Evolutionary conservation across 2,888 invertebrate genomes (phyloP), one percentile per base, ranked within the genome.

Genomic region (Platypus cylindrus): DNA sequence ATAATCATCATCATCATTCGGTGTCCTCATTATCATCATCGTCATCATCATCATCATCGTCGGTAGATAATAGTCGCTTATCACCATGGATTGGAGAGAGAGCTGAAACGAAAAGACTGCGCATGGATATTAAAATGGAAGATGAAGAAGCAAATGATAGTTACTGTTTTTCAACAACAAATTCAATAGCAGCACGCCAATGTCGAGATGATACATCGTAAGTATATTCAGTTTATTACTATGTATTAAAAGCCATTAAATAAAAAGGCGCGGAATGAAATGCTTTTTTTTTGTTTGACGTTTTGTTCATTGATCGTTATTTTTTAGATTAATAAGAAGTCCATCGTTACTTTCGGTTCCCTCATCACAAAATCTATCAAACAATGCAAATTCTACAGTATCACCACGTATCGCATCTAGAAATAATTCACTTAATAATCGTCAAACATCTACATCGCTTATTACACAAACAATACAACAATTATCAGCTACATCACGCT

Each of bases 91-190:
- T 65, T 60, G 68, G 68, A 47, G 55, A 65, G 54, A 49, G 66
- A 56, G 52, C 54, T 4, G 70, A 70, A 51, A 66, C 70, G 28
- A 71, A 72, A 56, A 66, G 71, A 51, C 68, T 67, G 52, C 73
- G 73, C 56, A 62, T 71, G 58, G 74, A 73, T 49, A 71, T 79
- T 49, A 80, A 80, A 63, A 58, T 77, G 51, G 79, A 80, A 62
- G 73, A 77, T 52, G 79, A 79, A 55, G 73, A 78, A 53, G 72
- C 75, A 28, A 75, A 70, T 54, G 75, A 74, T 51, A 73, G 75
- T 56, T 80, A 77, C 60, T 65, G 73, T 45, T 79, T 77, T 59
- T 67, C 67, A 38, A 69, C 72, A 48, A 62, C 65, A 30, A n/a
- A 77, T 59, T 67, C 67, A 38, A 69, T 73, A 48, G 61, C 13